A percentile compares a stretch with the other conserved stretches of the same genome.
Evolutionary conservation across 2,888 invertebrate genomes (phyloP).

Genomic region (Parnassius smintheus): DNA sequence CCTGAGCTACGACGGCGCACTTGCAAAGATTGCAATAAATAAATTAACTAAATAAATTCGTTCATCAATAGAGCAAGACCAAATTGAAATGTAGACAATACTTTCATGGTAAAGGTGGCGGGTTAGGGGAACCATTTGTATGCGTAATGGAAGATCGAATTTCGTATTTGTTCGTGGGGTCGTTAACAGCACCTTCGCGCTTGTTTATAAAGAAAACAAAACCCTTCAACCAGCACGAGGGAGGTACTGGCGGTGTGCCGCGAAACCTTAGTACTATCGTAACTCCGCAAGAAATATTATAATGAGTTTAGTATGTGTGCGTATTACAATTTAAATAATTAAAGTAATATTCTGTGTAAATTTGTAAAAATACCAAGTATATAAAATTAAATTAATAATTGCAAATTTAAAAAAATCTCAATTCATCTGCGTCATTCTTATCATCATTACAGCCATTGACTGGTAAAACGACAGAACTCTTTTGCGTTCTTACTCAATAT

Average conservation of each 20-base stretch:
- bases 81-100: conserved; percentile 67
- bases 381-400: too few relatives aligned
- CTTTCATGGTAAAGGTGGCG: conserved; percentile 50
- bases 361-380: too few relatives aligned
- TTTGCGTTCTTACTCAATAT: too few relatives aligned
- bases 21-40: conserved; percentile 35
- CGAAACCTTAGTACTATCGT: conserved; percentile 49
- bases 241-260: conserved; percentile 37
- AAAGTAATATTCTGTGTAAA: neutral
- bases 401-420: too few relatives aligned
- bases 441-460: too few relatives aligned
- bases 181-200: conserved; percentile 77
- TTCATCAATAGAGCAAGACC: conserved; percentile 41
- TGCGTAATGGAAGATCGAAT: conserved; percentile 79
- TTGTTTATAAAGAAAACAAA: conserved; percentile 80
- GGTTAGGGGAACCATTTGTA: conserved; percentile 70
- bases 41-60: conserved; percentile 38
- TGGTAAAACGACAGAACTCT: too few relatives aligned
- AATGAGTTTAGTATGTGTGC: conserved; percentile 41
- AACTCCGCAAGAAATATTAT: conserved; percentile 48
- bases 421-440: too few relatives aligned
- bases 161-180: conserved; percentile 80
- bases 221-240: conserved; percentile 59
- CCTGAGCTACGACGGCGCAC: neutral
- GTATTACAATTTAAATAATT: conserved; percentile 25